Evolutionary conservation across 2,888 invertebrate species (phyloP).

Genomic region (Perizoma affinitatum): DNA sequence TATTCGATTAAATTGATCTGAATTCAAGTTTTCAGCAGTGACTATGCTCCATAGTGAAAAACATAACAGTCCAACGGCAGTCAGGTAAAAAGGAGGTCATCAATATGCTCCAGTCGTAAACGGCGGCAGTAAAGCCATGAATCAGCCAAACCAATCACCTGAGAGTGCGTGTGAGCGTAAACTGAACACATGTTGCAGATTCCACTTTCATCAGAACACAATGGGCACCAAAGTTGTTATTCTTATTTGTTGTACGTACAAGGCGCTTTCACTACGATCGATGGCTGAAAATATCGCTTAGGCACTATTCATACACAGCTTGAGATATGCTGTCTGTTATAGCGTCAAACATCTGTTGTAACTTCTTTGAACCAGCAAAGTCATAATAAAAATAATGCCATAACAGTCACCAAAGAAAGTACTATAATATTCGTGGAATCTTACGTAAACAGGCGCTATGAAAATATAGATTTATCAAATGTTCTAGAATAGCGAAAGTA

Average conservation of each 20-base stretch:
- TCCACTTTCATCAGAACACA: constrained; percentile 63
- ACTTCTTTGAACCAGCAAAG: too few species aligned
- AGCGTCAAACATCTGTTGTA: background rate
- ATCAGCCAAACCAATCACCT: constrained; percentile 29
- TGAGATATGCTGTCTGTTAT: background rate
- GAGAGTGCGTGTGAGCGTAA: constrained; percentile 22
- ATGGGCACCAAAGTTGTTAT: constrained; percentile 51
- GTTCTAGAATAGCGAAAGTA: constrained; percentile 62
- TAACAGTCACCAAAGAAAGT: too few species aligned
- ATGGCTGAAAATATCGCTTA: constrained; percentile 42
- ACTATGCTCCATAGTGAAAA: background rate
- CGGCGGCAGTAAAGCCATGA: constrained; percentile 23
- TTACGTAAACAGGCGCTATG: too few species aligned
- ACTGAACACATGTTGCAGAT: constrained; percentile 32
- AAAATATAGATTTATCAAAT: constrained; percentile 49
- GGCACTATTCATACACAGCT: background rate
- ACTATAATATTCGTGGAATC: too few species aligned
- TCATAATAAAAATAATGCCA: too few species aligned
- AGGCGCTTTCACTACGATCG: constrained; percentile 71
- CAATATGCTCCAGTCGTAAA: constrained; percentile 17
- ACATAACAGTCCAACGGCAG: too few species aligned
- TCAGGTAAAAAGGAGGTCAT: constrained; percentile 9
- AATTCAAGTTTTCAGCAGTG: too few species aligned
- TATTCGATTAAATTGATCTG: too few species aligned
- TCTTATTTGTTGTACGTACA: constrained; percentile 56